Evolutionary conservation across 2,888 invertebrate species (phyloP), one percentile per base, ranked within the genome.

Genomic region (Colostygia pectinataria): DNA sequence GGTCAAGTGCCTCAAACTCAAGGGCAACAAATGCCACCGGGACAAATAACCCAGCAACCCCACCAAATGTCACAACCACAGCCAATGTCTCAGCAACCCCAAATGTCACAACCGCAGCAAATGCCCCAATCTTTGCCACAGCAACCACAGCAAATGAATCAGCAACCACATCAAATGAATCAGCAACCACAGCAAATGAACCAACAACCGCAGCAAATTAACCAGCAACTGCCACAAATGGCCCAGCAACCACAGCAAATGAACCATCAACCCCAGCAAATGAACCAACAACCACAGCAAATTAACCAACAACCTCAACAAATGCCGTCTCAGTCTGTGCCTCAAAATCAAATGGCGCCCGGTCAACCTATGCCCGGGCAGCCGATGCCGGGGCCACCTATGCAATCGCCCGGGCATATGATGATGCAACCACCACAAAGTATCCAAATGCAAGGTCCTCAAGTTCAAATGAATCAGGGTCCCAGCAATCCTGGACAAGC

Each of bases 341-440:
- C 39, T 7, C 51, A 59, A 42, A 67, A 66, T 44, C 63, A 58
- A 59, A 8, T 56, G 38, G 13, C 43, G 9, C 72, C 69, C 10
- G 76, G 71, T 8, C 77, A 48, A 33, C 24, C 44, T 24, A 28
- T 46, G 39, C 40, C 40, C 67, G 32, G 69, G 75, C 55, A 75
- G 27, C 24, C 75, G 53, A 74, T 81, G 70, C 83, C 72, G 53
- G 74, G 76, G 0, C 78, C 73, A 43, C 61, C 59, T 42, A 64
- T 72, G 52, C 64, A 60, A 27, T 60, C 66, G 12, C 81, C 74
- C 36, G 60, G 64, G 23, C 77, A 67, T 33, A 69, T 66, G 56
- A 65, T 75, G 55, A 71, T 66, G 43, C 77, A 75, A 49, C 71
- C 67, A 50, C 53, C 61, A 14, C 72, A 68, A 55, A 63, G 39